Evolutionary conservation across 1,140 invertebrate genomes (phyloP), one percentile per base, ranked within the genome.

Genomic region (Drosophila aff.): DNA sequence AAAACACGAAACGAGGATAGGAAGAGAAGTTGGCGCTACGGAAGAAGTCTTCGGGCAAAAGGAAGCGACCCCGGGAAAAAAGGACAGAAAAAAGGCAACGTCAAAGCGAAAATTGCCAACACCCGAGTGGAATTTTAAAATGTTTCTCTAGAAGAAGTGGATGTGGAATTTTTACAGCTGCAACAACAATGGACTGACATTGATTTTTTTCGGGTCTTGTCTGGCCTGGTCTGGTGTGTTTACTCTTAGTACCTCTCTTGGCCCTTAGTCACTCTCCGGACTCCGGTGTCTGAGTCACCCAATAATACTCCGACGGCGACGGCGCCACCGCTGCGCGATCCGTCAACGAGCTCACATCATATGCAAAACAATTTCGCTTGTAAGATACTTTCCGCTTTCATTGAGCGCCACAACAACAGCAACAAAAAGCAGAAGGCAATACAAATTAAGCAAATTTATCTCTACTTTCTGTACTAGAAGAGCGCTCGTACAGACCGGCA

Each of bases 361-460:
- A 83, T 87, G 83, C 83, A 87, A 83, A 86, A 82, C 47, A 76
- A 41, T 60, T 49, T 55, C 41, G 58, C 46, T 33, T 50, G 44
- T 41, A 71, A 61, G 53, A 83, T 82, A 53, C 82, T 82, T 77
- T 85, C 64, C 68, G 78, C 69, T 87, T 87, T 87, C 84, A 75
- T 87, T 89, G 81, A 81, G 84, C 44, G 36, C 57, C 62, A 58
- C 58, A 55, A 36, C 50, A 44, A 41, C 50, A 44, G 41, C 76
- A 36, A 15, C 43, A 28, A 49, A 47, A 26, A 16, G 41, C 41
- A 50, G 60, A 41, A 47, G 43, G 36, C 43, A 67, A 57, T 61
- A 76, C 82, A 80, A 86, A 86, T 87, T 87, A 87, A 87, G 83
- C 76, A 81, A 90, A 90, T 90, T 89, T 89, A 72, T 81, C 74